Conservation (phyloP, 1,140 invertebrate species). For the Pissodes strobi region DNA sequence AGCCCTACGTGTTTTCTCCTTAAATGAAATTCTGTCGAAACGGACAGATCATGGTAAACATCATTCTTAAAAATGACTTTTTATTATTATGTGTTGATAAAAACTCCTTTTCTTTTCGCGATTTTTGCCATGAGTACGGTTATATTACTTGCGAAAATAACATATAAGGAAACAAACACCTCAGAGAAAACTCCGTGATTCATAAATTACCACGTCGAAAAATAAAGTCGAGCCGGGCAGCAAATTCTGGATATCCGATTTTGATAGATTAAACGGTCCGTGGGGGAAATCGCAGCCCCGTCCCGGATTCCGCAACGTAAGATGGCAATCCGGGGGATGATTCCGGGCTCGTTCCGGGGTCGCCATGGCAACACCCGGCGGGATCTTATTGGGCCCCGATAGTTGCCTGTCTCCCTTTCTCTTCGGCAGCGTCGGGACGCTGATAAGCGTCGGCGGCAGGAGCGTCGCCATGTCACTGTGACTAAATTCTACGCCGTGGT, state of each 20-base stretch:
- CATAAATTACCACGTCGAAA: not conserved
- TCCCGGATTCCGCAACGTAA: constrained; percentile 24
- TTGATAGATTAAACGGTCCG: constrained; percentile 1
- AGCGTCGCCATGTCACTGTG: no score
- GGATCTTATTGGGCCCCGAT: constrained; percentile 18
- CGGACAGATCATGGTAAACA: no score
- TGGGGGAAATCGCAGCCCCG: constrained; percentile 3
- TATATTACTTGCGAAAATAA: no score
- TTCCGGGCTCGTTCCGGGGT: constrained; percentile 12
- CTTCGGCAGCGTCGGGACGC: not conserved
- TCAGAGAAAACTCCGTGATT: no score
- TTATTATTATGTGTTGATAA: no score
- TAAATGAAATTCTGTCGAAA: no score
- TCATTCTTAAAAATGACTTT: no score
- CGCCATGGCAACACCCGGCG: constrained; percentile 18
- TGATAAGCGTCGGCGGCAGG: not conserved
- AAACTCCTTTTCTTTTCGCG: no score
- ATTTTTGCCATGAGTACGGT: no score
- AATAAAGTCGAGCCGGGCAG: not conserved
- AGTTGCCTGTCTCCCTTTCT: constrained; percentile 3
- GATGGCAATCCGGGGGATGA: constrained; percentile 18
- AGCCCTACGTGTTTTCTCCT: no score
- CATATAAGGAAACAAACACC: no score
- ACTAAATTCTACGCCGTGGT: no score
- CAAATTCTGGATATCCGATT: not conserved